Conservation (phyloP, 2,888 invertebrate species). For the Stegophylla sp. region DNA sequence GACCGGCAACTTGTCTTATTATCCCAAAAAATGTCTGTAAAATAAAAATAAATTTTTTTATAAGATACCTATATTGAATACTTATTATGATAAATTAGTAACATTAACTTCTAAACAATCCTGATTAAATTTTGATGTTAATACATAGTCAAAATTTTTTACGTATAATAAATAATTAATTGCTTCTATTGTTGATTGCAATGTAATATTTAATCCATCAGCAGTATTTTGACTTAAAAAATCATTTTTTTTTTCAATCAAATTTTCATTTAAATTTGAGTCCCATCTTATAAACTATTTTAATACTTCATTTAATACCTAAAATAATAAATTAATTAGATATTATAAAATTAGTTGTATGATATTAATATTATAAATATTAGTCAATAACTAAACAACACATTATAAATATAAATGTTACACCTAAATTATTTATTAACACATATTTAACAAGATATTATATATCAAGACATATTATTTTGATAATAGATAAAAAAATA, state of each 20-base stretch:
- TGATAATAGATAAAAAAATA: no score
- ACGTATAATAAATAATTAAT: slow-evolving; percentile 12
- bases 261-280: not conserved
- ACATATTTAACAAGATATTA: not conserved
- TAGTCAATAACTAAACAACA: no score
- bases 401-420: no score
- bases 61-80: not conserved
- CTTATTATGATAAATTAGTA: not conserved
- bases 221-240: slow-evolving; percentile 6
- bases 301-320: not conserved
- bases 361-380: no score
- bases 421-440: not conserved
- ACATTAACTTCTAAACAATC: not conserved
- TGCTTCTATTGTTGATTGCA: not conserved
- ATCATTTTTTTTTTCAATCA: slow-evolving; percentile 14
- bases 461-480: no score
- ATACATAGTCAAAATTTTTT: not conserved
- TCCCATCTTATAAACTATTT: not conserved
- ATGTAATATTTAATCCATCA: slow-evolving; percentile 20
- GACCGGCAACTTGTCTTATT: not conserved
- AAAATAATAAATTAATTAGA: not conserved
- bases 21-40: not conserved
- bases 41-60: not conserved
- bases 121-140: not conserved
- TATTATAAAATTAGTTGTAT: no score